Percentiles rank a stretch among this genome's conserved stretches.
These are phyloP conservation scores for Macaria notata DNA, from an alignment of 2,888 invertebrate species.

Conservation along the genomic window DNA sequence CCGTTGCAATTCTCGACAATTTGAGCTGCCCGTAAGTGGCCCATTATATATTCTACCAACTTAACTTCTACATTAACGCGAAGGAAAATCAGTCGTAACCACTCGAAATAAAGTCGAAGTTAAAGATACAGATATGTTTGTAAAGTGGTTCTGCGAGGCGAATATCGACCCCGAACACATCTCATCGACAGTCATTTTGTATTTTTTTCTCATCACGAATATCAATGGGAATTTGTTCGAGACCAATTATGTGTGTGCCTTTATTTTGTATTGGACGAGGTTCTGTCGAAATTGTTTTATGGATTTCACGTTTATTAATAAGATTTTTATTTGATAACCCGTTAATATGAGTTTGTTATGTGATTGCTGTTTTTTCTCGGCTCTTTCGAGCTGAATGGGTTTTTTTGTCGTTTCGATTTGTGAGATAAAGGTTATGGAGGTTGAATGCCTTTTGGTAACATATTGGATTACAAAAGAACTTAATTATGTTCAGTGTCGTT, in stretches of 20 bases:
- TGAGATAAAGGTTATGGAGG: neutral
- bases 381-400: constrained; percentile 24
- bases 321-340: constrained; percentile 41
- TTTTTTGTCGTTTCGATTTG: constrained; percentile 21
- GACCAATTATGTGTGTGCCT: constrained; percentile 74
- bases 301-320: constrained; percentile 47
- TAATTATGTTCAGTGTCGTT: neutral
- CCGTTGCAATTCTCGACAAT: constrained; percentile 76
- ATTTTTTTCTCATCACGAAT: constrained; percentile 80
- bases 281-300: constrained; percentile 51
- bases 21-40: constrained; percentile 77
- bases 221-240: constrained; percentile 80
- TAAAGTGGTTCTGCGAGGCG: constrained; percentile 54
- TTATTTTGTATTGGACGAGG: constrained; percentile 61
- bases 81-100: constrained; percentile 37
- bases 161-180: constrained; percentile 69
- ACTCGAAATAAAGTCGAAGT: constrained; percentile 17
- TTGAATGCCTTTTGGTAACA: neutral
- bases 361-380: constrained; percentile 25
- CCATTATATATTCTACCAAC: constrained; percentile 68
- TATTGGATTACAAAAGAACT: constrained; percentile 5
- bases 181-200: constrained; percentile 74
- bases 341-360: constrained; percentile 34
- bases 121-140: constrained; percentile 38
- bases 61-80: constrained; percentile 27